phyloP scores from a whole-genome alignment of 2,888 invertebrate species.

The Ichneumoninae sp. region DNA sequence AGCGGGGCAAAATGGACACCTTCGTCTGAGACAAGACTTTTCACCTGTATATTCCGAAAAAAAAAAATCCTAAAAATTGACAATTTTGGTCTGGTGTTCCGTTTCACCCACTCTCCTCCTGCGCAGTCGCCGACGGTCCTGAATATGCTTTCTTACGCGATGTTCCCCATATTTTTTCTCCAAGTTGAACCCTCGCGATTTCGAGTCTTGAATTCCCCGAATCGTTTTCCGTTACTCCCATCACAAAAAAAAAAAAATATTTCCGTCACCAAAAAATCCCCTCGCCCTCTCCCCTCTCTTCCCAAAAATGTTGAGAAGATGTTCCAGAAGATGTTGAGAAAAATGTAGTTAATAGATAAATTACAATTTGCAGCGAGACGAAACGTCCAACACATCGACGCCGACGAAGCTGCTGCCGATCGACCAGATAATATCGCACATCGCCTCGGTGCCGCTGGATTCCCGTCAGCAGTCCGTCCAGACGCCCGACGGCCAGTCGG shows the following conservation, averaged over 20 bases:
- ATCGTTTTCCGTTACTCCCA: too few relatives aligned
- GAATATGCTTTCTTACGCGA: too few relatives aligned
- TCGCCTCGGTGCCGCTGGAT: slow-evolving; percentile 77
- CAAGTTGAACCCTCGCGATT: too few relatives aligned
- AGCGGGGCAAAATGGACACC: background rate
- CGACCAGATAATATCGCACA: slow-evolving; percentile 83
- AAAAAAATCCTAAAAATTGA: background rate
- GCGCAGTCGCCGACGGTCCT: too few relatives aligned
- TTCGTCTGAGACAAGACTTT: background rate
- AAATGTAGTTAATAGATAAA: background rate
- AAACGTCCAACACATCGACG: slow-evolving; percentile 82
- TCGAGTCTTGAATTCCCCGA: too few relatives aligned
- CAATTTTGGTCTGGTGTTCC: too few relatives aligned
- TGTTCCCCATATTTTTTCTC: too few relatives aligned
- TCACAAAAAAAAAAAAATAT: background rate
- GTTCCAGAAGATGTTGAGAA: too few relatives aligned
- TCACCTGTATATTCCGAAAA: background rate
- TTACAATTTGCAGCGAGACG: slow-evolving; percentile 83
- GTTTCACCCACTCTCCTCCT: too few relatives aligned
- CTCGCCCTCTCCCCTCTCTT: too few relatives aligned
- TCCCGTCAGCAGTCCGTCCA: slow-evolving; percentile 73
- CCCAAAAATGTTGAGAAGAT: too few relatives aligned
- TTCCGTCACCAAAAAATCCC: background rate
- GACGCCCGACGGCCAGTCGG: slow-evolving; percentile 73
- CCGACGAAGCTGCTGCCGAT: slow-evolving; percentile 83